Conservation (phyloP, 2,113 vertebrate species). For the Cairina moschata region DNA sequence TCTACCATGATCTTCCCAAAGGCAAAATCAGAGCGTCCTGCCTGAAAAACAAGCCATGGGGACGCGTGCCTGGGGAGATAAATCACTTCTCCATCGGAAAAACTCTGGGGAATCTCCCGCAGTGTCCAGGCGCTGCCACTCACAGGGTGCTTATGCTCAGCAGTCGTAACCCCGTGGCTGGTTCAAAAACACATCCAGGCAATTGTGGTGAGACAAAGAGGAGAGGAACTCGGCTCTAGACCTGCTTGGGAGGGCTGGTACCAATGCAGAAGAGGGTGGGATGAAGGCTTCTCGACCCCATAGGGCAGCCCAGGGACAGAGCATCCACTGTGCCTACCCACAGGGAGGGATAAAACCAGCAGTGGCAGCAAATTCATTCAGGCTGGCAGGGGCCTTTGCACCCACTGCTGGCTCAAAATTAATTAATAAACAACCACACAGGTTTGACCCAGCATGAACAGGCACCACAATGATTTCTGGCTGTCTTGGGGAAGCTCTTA, state of each 20-base stretch:
- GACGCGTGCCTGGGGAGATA: accelerated
- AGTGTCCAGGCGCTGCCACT: background rate
- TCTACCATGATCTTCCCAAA: accelerated
- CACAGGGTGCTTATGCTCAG: background rate
- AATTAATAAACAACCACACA: background rate
- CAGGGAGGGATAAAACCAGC: background rate
- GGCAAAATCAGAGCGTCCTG: accelerated
- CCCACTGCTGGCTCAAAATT: background rate
- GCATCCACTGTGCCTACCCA: background rate
- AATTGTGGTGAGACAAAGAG: background rate
- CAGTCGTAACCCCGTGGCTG: background rate
- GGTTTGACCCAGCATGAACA: background rate
- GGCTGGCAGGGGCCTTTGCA: background rate
- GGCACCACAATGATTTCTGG: accelerated
- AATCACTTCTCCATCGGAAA: background rate
- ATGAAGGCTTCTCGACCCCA: background rate
- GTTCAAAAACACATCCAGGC: background rate
- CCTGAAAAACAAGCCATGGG: accelerated
- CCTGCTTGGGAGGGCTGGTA: accelerated
- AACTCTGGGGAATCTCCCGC: background rate
- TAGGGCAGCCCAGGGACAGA: background rate
- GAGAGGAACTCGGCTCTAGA: background rate
- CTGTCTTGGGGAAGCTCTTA: background rate
- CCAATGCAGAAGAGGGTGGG: background rate
- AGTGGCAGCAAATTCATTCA: accelerated